Base-by-base conservation (phyloP, 2,113 vertebrate genomes). In the Gallinago media region DNA sequence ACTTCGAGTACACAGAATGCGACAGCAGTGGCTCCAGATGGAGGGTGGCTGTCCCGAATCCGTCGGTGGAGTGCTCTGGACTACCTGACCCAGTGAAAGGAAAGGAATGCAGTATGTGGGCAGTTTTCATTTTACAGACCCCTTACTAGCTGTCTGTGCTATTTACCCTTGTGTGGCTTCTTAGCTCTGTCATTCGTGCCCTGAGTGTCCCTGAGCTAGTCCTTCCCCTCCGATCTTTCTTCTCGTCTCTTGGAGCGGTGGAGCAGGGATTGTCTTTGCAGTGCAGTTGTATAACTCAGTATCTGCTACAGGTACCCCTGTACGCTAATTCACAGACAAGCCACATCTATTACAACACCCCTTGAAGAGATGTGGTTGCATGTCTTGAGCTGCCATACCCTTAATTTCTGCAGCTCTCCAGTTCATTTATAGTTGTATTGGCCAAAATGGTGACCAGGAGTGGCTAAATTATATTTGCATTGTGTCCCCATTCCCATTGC, bases 1-100 rank as follows among this genome's bases (percentile, higher is more conserved):
- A 99, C 98, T 99, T 99, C 91, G 98, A 99, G 97, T 99, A 99
- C 97, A 99, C 99, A 3, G 99, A 99, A 88, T 99, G 99, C 67
- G 99, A 99, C 96, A 99, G 99, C 97, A 99, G 98, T 23, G 99
- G 99, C 84, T 99, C 99, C 76, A 98, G 99, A 85, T 99, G 99
- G 99, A 98, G 99, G 89, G 99, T 99, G 70, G 99, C 99, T 94
- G 98, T 99, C 93, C 99, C 99, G 2, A 99, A 99, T 38, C 97
- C 88, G 3, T 97, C 98, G 1, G 98, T 97, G 89, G 94, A 98
- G 72, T 99, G 99, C 97, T 96, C 97, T 26, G 99, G 99, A 96
- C 98, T 99, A 61, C 99, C 99, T 2, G 99, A 99, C 74, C 99
- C 99, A 5, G 99, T 99, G 70, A 98, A 97, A 88, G 99, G 99